Conservation (phyloP, 2,113 vertebrate species). For the Malurus melanocephalus region DNA sequence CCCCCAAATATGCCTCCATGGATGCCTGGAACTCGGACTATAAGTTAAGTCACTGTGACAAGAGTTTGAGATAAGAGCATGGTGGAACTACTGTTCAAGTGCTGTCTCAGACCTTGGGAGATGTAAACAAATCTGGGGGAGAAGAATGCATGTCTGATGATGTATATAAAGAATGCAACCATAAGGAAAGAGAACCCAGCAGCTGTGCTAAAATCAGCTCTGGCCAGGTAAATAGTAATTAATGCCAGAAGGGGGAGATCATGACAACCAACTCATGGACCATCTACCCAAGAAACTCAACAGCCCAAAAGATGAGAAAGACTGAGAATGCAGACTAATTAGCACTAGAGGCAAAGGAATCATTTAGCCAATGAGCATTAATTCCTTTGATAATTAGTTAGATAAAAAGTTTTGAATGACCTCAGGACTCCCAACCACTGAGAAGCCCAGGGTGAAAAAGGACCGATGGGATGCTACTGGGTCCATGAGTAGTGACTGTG, state of each 20-base stretch:
- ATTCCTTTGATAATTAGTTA: background rate
- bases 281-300: background rate
- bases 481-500: background rate
- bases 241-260: background rate
- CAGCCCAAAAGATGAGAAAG: background rate
- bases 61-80: background rate
- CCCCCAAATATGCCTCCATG: background rate
- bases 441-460: background rate
- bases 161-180: background rate
- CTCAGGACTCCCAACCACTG: background rate
- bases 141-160: background rate
- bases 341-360: background rate
- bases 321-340: background rate
- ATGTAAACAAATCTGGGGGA: background rate
- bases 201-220: background rate
- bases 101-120: too few relatives aligned
- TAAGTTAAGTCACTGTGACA: background rate
- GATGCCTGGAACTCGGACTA: background rate
- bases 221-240: background rate
- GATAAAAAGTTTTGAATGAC: background rate
- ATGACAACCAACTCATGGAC: rapidly evolving
- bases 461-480: background rate
- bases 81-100: background rate
- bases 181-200: background rate
- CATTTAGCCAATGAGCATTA: background rate